Percentiles rank a stretch among this genome's conserved stretches.
phyloP scores from a whole-genome alignment of 53 echinoderm and acorn worm species.

The Holothuria scabra region DNA sequence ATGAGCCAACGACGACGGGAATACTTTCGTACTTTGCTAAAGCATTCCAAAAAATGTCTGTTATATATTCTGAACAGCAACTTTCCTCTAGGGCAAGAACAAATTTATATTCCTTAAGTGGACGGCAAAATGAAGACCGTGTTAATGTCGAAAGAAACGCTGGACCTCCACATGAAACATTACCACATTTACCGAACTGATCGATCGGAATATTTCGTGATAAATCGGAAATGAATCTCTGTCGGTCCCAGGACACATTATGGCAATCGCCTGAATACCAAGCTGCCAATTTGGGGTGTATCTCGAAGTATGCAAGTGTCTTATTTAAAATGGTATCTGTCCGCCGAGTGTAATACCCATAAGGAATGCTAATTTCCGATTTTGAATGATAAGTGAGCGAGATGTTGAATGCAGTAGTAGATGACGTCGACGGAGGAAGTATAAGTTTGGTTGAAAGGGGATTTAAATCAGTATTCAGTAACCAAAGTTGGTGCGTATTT shows the following conservation, averaged over 20 bases:
- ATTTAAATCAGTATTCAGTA: not conserved
- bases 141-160: not conserved
- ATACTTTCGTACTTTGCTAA: not conserved
- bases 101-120: not conserved
- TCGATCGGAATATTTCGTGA: not conserved
- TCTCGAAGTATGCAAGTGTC: not conserved
- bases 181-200: conserved; percentile 6
- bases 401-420: conserved; percentile 1
- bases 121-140: not conserved
- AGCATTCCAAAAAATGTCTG: conserved; percentile 15
- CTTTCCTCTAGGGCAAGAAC: conserved; percentile 21
- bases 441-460: not conserved
- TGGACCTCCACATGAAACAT: not conserved
- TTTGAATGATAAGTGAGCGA: conserved; percentile 16
- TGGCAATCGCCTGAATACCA: conserved; percentile 14
- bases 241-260: conserved; percentile 1
- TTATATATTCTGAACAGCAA: conserved; percentile 16
- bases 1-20: conserved; percentile 30
- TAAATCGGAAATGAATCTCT: conserved; percentile 5
- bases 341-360: not conserved
- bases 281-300: not conserved
- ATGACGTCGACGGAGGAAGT: not conserved
- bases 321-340: not conserved
- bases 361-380: conserved; percentile 16
- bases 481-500: conserved; percentile 9